Base-by-base conservation (phyloP, 2,888 invertebrate genomes). In the Drosophila hamatofila region DNA sequence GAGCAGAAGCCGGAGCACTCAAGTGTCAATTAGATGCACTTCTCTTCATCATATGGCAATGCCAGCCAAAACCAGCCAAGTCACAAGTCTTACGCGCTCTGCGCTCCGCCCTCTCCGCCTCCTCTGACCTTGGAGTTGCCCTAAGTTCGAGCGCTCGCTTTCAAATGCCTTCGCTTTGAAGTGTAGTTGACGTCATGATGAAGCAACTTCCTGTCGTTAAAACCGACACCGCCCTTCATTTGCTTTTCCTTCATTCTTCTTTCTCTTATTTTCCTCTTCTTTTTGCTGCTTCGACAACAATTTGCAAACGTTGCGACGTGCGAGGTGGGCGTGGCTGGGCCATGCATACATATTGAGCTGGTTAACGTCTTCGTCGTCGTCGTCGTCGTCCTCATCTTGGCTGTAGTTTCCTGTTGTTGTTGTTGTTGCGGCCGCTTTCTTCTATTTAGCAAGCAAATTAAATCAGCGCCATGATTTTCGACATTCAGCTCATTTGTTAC, bases 21-120 rank as follows among this genome's bases (percentile, higher is more conserved):
- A 69, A 88, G 83, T 83, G 86, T 88, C 83, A 83, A 88, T 88
- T 83, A 83, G 86, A 85, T 83, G 83, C 83, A 83, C 83, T 88
- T 88, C 81, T 69, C 71, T 64, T 69, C 63, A 49, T 49, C 48
- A 65, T 55, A 64, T 59, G 56, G 57, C 61, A 69, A 51, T 57
- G 72, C 37, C 65, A 49, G 48, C n/a, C 33, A 59, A n/a, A 72
- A 54, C 37, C 58, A 54, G 73, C 68, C 72, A 52, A 65, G 57
- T 65, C 76, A 77, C 56, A 70, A 64, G 57, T 18, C 49, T 16
- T 27, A 51, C 51, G 44, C 46, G 23, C 46, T 14, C 2, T 8
- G 23, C 14, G 14, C 16, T 0, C 18, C 14, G 3, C 37, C 8
- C 14, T 1, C 2, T 2, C 14, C 23, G 2, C 23, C 39, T 16